A percentile compares a stretch with the other conserved stretches of the same genome.
Conservation (phyloP, 2,888 invertebrate species). For the Lacanobia wlatinum region DNA sequence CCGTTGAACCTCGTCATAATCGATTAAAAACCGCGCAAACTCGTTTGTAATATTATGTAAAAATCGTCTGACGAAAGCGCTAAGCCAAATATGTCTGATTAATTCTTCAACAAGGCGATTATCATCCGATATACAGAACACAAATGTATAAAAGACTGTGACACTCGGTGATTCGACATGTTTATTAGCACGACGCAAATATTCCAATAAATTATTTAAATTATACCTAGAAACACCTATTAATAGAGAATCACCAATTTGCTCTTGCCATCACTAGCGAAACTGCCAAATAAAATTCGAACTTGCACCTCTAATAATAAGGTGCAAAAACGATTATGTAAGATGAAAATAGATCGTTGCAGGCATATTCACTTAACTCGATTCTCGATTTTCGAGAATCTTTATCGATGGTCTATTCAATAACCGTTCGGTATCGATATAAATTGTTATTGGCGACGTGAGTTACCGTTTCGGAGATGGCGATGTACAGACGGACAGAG, state of each 20-base stretch:
- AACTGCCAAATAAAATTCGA: slow-evolving; percentile 42
- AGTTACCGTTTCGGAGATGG: slow-evolving; percentile 87
- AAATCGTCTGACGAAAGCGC: slow-evolving; percentile 51
- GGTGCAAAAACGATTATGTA: slow-evolving; percentile 36
- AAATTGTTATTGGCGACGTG: slow-evolving; percentile 87
- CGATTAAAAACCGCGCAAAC: slow-evolving; percentile 42
- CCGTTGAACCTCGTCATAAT: slow-evolving; percentile 42
- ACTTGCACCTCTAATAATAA: slow-evolving; percentile 38
- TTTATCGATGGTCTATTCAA: slow-evolving; percentile 84
- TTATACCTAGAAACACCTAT: slow-evolving; percentile 73
- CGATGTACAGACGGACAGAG: slow-evolving; percentile 85
- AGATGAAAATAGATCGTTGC: slow-evolving; percentile 64
- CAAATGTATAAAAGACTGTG: slow-evolving; percentile 65
- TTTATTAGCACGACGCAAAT: slow-evolving; percentile 78
- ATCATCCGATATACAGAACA: slow-evolving; percentile 74
- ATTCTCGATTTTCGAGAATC: slow-evolving; percentile 78
- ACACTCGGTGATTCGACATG: slow-evolving; percentile 71
- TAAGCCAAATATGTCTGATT: slow-evolving; percentile 67
- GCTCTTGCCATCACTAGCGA: slow-evolving; percentile 41
- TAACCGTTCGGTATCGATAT: slow-evolving; percentile 87
- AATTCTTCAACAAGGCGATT: slow-evolving; percentile 73
- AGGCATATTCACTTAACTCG: slow-evolving; percentile 64
- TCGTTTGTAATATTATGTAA: slow-evolving; percentile 56
- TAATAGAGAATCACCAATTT: slow-evolving; percentile 67
- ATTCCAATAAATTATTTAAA: slow-evolving; percentile 81